Base-by-base conservation (phyloP, 2,888 invertebrate genomes). In the Girardia tigrina region DNA sequence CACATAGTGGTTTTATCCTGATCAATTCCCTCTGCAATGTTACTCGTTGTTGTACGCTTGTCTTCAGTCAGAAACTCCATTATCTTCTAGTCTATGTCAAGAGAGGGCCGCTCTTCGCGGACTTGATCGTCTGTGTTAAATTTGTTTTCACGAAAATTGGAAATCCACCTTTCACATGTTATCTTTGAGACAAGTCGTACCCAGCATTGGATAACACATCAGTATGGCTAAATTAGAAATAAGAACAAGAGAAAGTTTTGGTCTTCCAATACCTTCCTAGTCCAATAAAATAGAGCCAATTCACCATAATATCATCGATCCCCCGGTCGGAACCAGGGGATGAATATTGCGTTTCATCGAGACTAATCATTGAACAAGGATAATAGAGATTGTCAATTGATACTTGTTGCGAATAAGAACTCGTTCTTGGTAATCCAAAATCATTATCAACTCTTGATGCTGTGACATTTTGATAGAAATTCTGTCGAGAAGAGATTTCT, bases 291-390 rank as follows among this genome's bases (percentile, higher is more conserved):
- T n/a, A 56, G n/a, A 56, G 56, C 56, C 56, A 56, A 56, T 56
- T 56, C 20, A 56, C 56, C 56, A 56, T 56, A 12, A 56, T n/a
- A 56, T 56, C 56, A 56, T 56, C 56, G n/a, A 56, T 56, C 8
- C 56, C 56, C 23, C 56, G 56, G 23, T 56, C 56, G n/a, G 56
- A 56, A 16, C 56, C 56, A 8, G 56, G n/a, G 4, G 56, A 20
- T 4, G 56, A 56, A 56, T 56, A 56, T n/a, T 56, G 56, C 6
- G 56, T 56, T 4, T 56, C 56, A 56, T 56, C 56, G 56, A 56
- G 56, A 56, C 56, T 56, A 23, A 56, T 56, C 56, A 56, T 56
- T 56, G 56, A 56, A 56, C 56, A 56, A 20, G 56, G 56, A n/a
- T 56, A 56, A 56, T 56, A 56, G 56, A 56, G 56, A 56, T 23